Base-by-base conservation (phyloP, 2,888 invertebrate species). In the Netelia inedita region DNA sequence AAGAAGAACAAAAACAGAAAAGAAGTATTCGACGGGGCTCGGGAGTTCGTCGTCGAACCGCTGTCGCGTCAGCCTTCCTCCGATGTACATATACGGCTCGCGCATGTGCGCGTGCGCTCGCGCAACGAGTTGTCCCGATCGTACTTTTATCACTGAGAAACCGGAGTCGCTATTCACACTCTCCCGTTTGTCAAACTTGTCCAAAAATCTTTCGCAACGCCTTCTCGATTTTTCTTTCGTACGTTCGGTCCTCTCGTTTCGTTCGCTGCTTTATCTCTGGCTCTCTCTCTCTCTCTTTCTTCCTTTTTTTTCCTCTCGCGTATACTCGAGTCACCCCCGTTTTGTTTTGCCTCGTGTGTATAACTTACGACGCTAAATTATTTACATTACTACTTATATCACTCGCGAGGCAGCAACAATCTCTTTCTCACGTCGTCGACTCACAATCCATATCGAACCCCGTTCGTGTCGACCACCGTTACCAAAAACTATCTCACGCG, bases 321-420 rank as follows among this genome's bases (percentile, higher is more conserved):
- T 71, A 35, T 75, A 75, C 2, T 75, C 80, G 75, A 79, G 69
- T 59, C 79, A 66, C 35, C 69, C 78, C 66, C 28, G 63, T 21
- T 21, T 73, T 14, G n/a, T 35, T 21, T 28, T 53, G 50, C 65
- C 74, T 65, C 65, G 66, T 16, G 65, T 76, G 9, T 74, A 61
- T 74, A 80, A 72, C 65, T 80, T 80, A 76, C 61, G 80, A 19
- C 46, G 63, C 71, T 80, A 80, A 71, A 76, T 72, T 83, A 83
- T 83, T 83, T 83, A 83, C 83, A 83, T 66, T n/a, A 59, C 75
- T 83, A 80, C 71, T 76, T 66, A 35, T 76, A 83, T 80, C 83
- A 83, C 80, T 80, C 80, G 80, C 83, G 66, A 68, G 83, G 53
- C 75, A 83, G 53, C 65, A 63, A 61, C n/a, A 74, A 63, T 79